These are phyloP conservation scores for Melanotaenia nigrans DNA, from an alignment of 2,797 vertebrate species.

Conservation along the genomic window DNA sequence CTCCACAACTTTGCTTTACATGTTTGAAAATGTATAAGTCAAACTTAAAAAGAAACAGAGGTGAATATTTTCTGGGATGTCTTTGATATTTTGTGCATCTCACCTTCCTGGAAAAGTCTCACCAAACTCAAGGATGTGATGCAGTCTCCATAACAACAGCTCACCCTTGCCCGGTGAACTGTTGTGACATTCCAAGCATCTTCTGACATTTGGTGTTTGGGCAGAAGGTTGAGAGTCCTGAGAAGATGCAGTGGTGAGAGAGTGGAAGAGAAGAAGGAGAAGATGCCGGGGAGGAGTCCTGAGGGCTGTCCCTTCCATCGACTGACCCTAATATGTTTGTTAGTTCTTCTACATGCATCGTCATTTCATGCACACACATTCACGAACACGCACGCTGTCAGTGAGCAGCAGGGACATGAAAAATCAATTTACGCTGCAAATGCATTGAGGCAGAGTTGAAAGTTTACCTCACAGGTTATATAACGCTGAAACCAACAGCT, in stretches of 20 bases:
- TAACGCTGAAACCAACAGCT: constrained; percentile 16
- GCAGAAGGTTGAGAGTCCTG: constrained; percentile 55
- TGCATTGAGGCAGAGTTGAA: constrained; percentile 19
- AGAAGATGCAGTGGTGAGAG: constrained; percentile 4
- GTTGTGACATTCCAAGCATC: constrained; percentile 27
- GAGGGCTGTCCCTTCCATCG: constrained; percentile 35
- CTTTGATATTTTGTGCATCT: constrained; percentile 1
- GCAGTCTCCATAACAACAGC: constrained; percentile 20
- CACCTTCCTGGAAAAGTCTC: constrained; percentile 14
- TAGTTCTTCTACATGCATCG: constrained; percentile 24
- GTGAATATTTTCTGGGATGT: not conserved
- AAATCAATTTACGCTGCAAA: constrained; percentile 62
- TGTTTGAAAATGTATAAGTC: not conserved
- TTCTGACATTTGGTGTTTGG: constrained; percentile 62
- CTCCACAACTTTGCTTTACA: not conserved
- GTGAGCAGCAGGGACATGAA: constrained; percentile 46
- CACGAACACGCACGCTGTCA: constrained; percentile 1
- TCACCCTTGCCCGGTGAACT: not conserved
- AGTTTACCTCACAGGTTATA: constrained; percentile 35
- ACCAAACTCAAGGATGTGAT: constrained; percentile 3
- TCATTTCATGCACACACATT: constrained; percentile 8
- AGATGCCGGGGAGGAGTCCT: constrained; percentile 29
- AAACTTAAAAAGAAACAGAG: not conserved
- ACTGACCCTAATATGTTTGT: constrained; percentile 54
- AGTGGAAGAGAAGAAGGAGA: not conserved